Conservation (phyloP, 2,888 invertebrate genomes). For the Parochlus steinenii region DNA sequence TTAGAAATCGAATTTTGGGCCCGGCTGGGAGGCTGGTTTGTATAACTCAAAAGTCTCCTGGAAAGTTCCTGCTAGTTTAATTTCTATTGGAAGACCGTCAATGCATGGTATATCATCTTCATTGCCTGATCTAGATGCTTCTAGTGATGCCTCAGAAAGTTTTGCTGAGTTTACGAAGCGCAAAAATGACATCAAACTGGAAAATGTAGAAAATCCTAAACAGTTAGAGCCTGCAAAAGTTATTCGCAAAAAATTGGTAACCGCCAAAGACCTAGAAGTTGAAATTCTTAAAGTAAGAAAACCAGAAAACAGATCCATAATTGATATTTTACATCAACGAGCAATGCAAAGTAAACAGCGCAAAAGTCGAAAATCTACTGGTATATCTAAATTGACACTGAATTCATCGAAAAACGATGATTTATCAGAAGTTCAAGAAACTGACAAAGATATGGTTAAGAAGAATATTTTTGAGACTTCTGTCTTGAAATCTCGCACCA, state of each 20-base stretch:
- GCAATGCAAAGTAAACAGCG: slow-evolving; percentile 10
- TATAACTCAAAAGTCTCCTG: slow-evolving; percentile 67
- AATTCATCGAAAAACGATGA: slow-evolving; percentile 21
- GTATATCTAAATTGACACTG: too few relatives aligned
- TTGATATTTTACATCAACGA: slow-evolving; percentile 28
- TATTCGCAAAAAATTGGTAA: neutral
- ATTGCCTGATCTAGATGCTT: slow-evolving; percentile 60
- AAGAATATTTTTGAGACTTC: slow-evolving; percentile 46
- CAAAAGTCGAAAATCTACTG: slow-evolving; percentile 1
- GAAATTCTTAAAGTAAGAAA: neutral
- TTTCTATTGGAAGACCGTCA: slow-evolving; percentile 59
- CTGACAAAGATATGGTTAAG: slow-evolving; percentile 16
- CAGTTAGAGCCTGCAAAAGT: slow-evolving; percentile 21
- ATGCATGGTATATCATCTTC: slow-evolving; percentile 55
- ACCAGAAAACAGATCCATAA: slow-evolving; percentile 21
- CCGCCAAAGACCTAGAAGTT: neutral
- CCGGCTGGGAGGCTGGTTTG: slow-evolving; percentile 71
- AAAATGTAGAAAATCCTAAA: slow-evolving; percentile 26
- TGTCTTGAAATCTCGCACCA: slow-evolving; percentile 53
- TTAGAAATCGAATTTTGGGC: slow-evolving; percentile 56
- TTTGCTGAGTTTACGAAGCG: slow-evolving; percentile 13
- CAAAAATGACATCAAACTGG: slow-evolving; percentile 27
- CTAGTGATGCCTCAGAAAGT: slow-evolving; percentile 38
- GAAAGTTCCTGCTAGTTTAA: slow-evolving; percentile 64
- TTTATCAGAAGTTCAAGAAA: slow-evolving; percentile 17